phyloP scores from a whole-genome alignment of 2,113 vertebrate genomes.

The Anolis carolinensis region DNA sequence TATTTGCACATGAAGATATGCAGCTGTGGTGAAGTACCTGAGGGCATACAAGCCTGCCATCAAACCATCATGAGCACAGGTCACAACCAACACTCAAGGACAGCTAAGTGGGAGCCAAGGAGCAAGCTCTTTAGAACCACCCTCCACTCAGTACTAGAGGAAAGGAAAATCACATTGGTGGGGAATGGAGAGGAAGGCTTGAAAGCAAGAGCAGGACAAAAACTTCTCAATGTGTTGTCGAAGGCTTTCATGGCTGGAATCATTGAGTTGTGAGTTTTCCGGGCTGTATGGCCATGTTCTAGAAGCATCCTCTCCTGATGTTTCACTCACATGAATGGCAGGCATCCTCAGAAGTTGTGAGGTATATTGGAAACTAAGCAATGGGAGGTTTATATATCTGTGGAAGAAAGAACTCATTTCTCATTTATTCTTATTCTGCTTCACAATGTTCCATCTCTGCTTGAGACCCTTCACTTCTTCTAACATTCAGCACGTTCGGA shows the following conservation, averaged over 20 bases:
- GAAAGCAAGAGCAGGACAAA: conserved; percentile 33
- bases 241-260: too few species aligned
- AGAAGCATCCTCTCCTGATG: too few species aligned
- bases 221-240: too few species aligned
- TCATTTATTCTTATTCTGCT: too few species aligned
- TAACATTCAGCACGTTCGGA: background rate
- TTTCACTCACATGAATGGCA: too few species aligned
- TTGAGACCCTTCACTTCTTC: background rate
- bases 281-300: too few species aligned
- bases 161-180: background rate
- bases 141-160: background rate
- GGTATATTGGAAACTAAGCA: too few species aligned
- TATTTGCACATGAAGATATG: conserved; percentile 9
- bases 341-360: too few species aligned
- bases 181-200: background rate
- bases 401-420: too few species aligned
- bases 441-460: background rate
- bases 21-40: rapidly evolving
- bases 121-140: background rate
- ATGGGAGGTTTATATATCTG: too few species aligned
- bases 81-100: background rate
- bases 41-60: background rate
- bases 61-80: rapidly evolving
- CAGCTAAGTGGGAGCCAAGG: conserved; percentile 9
- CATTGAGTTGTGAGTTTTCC: too few species aligned